A percentile compares a stretch with the other conserved stretches of the same genome.
These are phyloP conservation scores for Aplysina aerophoba DNA, from an alignment of 37 sponge, comb jelly and placozoan species.

Conservation along the genomic window DNA sequence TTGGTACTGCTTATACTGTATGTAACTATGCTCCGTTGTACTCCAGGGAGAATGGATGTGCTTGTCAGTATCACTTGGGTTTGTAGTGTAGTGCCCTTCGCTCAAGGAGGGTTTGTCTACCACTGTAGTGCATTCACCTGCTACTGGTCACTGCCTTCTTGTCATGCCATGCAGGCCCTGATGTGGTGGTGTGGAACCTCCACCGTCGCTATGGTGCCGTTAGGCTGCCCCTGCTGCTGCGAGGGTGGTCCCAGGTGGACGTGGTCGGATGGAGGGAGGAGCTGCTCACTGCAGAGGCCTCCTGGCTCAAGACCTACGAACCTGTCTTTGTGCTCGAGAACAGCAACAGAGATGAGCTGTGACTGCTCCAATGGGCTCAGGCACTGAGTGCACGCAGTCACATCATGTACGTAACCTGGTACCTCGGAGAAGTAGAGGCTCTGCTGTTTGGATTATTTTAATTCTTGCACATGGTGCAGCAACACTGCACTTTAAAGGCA, in stretches of 20 bases:
- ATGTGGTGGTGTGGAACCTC: constrained; percentile 87
- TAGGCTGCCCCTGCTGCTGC: constrained; percentile 60
- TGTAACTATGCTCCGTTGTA: no score
- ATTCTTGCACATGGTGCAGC: no score
- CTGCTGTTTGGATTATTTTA: background rate
- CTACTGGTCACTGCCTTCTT: no score
- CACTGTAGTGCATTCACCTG: no score
- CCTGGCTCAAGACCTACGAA: constrained; percentile 66
- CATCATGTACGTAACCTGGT: background rate
- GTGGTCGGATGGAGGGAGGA: constrained; percentile 71
- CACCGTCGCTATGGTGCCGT: constrained; percentile 79
- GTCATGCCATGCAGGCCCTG: constrained; percentile 53
- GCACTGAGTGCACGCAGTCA: no score
- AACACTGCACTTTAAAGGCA: no score
- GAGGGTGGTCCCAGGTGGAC: constrained; percentile 64
- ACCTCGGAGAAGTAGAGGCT: background rate
- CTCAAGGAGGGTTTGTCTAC: no score
- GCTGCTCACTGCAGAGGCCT: constrained; percentile 35
- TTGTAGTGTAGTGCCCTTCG: no score
- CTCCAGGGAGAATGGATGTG: no score
- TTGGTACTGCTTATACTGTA: no score
- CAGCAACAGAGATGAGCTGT: constrained; percentile 12
- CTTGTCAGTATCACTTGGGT: no score
- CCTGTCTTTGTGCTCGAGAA: constrained; percentile 74
- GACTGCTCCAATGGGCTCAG: background rate